Evolutionary conservation across 2,113 vertebrate genomes (phyloP).

Genomic region (Nesogale talazaci): DNA sequence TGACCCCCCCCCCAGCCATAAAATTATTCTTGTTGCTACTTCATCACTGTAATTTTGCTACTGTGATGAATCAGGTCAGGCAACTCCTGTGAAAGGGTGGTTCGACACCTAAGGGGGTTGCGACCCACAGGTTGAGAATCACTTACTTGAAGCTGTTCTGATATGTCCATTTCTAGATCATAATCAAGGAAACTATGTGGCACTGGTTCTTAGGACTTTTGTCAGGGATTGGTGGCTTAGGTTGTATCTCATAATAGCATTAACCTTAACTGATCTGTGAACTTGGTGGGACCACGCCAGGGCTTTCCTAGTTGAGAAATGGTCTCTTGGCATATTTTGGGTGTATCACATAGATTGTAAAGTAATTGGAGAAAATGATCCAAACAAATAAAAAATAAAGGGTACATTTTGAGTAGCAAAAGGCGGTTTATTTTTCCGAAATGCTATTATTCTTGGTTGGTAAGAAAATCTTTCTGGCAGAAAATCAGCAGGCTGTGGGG

Average conservation of each 20-base stretch:
- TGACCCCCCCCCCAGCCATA: too few species aligned
- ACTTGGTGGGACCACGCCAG: neutral
- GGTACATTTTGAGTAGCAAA: constrained; percentile 7
- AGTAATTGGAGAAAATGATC: constrained; percentile 55
- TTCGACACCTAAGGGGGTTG: too few species aligned
- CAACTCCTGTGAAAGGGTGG: too few species aligned
- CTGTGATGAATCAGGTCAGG: too few species aligned
- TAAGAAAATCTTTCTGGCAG: neutral
- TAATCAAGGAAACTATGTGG: neutral
- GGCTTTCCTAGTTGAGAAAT: constrained; percentile 1
- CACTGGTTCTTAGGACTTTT: neutral
- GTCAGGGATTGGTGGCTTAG: neutral
- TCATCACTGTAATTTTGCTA: too few species aligned
- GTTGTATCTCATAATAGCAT: neutral
- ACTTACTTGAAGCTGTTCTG: neutral
- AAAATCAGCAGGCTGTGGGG: neutral
- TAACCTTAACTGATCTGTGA: neutral
- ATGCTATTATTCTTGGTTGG: constrained; percentile 1
- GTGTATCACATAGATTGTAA: neutral
- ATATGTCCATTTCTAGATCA: neutral
- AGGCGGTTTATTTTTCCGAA: neutral
- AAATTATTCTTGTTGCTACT: too few species aligned
- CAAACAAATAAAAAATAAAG: constrained; percentile 18
- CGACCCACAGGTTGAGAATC: too few species aligned
- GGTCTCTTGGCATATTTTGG: neutral